Evolutionary conservation across 2,888 invertebrate species (phyloP), one percentile per base, ranked within the genome.

Genomic region (Noctua janthina): DNA sequence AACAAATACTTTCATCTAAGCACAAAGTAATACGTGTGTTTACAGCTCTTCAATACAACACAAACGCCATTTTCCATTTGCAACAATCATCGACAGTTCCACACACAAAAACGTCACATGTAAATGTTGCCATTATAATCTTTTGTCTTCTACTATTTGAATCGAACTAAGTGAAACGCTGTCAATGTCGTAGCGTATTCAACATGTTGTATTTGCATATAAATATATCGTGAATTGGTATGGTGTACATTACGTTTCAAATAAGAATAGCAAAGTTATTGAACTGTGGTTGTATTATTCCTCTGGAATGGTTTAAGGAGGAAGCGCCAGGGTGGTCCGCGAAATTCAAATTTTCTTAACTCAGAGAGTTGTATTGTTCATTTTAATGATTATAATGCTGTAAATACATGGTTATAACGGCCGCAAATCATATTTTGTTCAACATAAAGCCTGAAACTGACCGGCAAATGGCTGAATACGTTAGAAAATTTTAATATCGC

Each of bases 31-130:
- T 91, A 93, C 92, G 92, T 94, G 93, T 96, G 96, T 96, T 96
- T 96, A 96, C 94, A 90, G 93, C 90, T 93, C 86, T 92, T 94
- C 93, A 95, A 93, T 92, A 95, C 94, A 96, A 96, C 93, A 95
- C 93, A 95, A 94, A 94, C 96, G 96, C 96, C 96, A 96, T 96
- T 95, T 96, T 96, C 94, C 85, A 90, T 91, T 91, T 91, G 82
- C 71, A 68, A 74, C 67, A 78, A 77, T 77, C 68, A 46, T 43
- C 70, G 39, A 70, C 59, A 72, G n/a, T 10, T 83, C 73, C 66
- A 75, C 73, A 76, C 82, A 87, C 83, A 87, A 87, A 83, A 89
- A 88, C 88, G 85, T 88, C 88, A 88, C 66, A 79, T 77, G 59
- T 73, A 20, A 79, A 74, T 71, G 85, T 88, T 88, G 86, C 86